These are phyloP conservation scores for Mythimna vitellina DNA, from an alignment of 2,888 invertebrate genomes.

Conservation along the genomic window DNA sequence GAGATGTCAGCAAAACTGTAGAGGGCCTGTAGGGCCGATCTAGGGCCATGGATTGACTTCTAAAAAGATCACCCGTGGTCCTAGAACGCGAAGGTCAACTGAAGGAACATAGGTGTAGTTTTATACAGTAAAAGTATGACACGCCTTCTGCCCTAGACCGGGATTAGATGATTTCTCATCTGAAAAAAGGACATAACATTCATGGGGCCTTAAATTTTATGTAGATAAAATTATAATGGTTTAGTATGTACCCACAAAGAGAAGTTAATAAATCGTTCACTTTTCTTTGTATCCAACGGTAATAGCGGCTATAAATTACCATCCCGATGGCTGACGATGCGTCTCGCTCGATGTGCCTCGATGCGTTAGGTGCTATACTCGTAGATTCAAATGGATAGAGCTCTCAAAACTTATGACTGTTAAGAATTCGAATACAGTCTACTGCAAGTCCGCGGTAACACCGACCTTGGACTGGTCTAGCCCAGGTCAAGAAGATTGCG, in stretches of 20 bases:
- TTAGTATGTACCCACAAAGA: neutral
- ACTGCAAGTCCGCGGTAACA: no score
- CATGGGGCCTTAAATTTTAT: neutral
- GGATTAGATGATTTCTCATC: no score
- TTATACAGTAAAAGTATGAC: no score
- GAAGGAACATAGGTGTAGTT: no score
- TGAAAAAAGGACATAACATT: no score
- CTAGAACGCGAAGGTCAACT: no score
- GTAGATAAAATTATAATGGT: neutral
- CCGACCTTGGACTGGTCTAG: no score
- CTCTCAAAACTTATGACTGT: neutral
- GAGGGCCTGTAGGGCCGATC: no score
- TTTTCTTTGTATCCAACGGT: conserved; percentile 18
- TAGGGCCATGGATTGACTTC: no score
- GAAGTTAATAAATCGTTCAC: conserved; percentile 1
- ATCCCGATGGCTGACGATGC: conserved; percentile 28
- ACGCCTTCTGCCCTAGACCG: no score
- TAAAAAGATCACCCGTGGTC: no score
- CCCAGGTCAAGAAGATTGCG: neutral
- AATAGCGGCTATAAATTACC: conserved; percentile 15
- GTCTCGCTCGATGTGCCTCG: conserved; percentile 14
- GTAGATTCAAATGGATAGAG: conserved; percentile 2
- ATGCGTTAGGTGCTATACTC: conserved; percentile 26
- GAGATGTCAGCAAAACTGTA: no score
- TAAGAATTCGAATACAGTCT: neutral